Evolutionary conservation across 2,888 invertebrate genomes (phyloP), one percentile per base, ranked within the genome.

Genomic region (Hyppa rectilinea): DNA sequence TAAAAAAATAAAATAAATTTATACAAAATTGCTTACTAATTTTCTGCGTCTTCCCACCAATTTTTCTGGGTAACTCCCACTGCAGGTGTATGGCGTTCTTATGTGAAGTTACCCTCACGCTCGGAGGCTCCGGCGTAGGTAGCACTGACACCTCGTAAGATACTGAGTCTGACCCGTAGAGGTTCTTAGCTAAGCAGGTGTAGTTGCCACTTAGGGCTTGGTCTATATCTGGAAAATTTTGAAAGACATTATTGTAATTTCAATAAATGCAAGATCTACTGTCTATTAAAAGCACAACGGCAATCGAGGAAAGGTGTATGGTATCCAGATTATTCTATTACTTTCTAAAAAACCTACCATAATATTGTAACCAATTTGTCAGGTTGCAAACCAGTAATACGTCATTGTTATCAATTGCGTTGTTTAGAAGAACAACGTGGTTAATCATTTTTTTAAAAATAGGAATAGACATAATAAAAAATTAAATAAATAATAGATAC

Each of bases 141-240:
- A 98, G 96, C 0, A 98, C 98, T 70, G 97, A 96, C 31, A 99
- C 96, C 36, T 97, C 97, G 90, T 98, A 98, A 12, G 97, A 97
- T 49, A 98, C 97, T 58, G 97, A 97, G 89, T 98, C 98, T 55
- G 97, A 97, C 0, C 98, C 98, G 88, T 98, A 98, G n/a, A 97
- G 95, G 92, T 98, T 99, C 89, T 97, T 97, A 1, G 97, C 98
- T 26, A 97, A 96, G 87, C 98, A 98, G 0, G 97, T 97, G 92
- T 98, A 98, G 95, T 98, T 98, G 58, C 98, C 98, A 74, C 97
- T 97, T 59, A 98, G 93, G 3, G 97, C 97, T 84, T 96, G 96
- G 87, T 97, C 97, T 71, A 97, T 96, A 85, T 97, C 97, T 97
- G 92, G 40, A 92, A 91, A 17, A 45, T 3, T 20, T 2, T 1